Evolutionary conservation across 2,797 vertebrate species (phyloP).

Genomic region (Brachymystax lenok): DNA sequence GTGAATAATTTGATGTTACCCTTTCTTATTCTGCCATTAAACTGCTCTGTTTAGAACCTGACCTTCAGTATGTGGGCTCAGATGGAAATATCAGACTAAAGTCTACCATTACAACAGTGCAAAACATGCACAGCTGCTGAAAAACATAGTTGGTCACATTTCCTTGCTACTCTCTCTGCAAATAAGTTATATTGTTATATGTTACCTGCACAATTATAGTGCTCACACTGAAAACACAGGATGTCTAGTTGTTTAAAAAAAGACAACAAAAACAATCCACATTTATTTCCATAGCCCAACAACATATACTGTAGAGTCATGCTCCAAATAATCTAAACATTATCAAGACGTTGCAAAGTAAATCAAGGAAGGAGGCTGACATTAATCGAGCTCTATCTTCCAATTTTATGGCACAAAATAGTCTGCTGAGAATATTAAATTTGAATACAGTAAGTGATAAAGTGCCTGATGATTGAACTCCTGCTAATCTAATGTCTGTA

Average conservation of each 20-base stretch:
- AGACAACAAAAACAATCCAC: no score
- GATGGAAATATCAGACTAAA: no score
- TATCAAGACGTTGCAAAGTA: background rate
- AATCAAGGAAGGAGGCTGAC: slow-evolving; percentile 10
- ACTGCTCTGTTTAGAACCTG: slow-evolving; percentile 24
- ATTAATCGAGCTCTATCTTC: background rate
- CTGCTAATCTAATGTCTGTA: slow-evolving; percentile 76
- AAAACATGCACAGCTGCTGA: slow-evolving; percentile 16
- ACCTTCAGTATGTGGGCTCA: slow-evolving; percentile 35
- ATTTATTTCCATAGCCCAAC: no score
- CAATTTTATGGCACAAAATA: background rate
- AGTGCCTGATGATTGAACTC: slow-evolving; percentile 58
- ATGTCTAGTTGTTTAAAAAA: background rate
- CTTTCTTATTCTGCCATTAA: slow-evolving; percentile 8
- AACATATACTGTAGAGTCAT: background rate
- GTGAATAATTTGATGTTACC: slow-evolving; percentile 11
- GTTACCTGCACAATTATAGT: background rate
- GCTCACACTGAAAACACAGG: no score
- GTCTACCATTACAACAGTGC: background rate
- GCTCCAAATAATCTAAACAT: background rate
- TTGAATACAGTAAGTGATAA: slow-evolving; percentile 54
- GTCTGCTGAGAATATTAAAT: slow-evolving; percentile 54
- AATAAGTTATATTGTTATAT: background rate
- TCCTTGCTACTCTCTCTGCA: background rate
- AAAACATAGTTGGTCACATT: background rate